Evolutionary conservation across 1,140 invertebrate genomes (phyloP).

Genomic region (Cotesia vestalis): DNA sequence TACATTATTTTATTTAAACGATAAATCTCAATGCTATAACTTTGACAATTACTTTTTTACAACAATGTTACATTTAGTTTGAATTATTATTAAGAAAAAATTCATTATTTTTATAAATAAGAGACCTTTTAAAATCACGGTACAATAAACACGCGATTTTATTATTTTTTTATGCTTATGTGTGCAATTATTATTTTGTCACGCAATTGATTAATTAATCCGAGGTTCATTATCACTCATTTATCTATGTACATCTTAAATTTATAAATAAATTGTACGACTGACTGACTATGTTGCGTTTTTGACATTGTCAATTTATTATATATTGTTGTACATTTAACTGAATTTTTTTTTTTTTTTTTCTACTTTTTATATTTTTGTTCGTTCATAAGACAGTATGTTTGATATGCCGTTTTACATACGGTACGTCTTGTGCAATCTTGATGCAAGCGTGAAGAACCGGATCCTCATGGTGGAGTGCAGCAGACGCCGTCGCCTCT

Average conservation of each 20-base stretch:
- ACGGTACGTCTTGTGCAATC: constrained; percentile 9
- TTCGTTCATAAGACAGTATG: constrained; percentile 1
- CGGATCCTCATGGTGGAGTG: constrained; percentile 21
- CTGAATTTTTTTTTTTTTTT: not conserved
- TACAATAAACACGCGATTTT: constrained; percentile 5
- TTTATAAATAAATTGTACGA: not conserved
- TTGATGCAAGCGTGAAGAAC: constrained; percentile 5
- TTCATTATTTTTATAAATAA: too few relatives aligned
- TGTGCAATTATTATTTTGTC: not conserved
- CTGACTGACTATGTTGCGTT: too few relatives aligned
- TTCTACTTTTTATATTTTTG: not conserved
- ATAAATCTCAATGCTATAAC: too few relatives aligned
- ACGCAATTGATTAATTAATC: constrained; percentile 2
- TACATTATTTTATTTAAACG: too few relatives aligned
- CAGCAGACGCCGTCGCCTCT: constrained; percentile 24
- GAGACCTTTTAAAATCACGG: not conserved
- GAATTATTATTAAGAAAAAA: too few relatives aligned
- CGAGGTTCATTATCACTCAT: not conserved
- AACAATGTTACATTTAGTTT: too few relatives aligned
- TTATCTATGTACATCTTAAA: not conserved
- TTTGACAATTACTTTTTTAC: too few relatives aligned
- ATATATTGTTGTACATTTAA: not conserved
- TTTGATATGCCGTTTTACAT: constrained; percentile 6
- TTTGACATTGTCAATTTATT: not conserved
- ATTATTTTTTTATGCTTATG: not conserved